A percentile compares a stretch with the other conserved stretches of the same genome.
phyloP scores from a whole-genome alignment of 2,797 vertebrate genomes.

The Cossypha niveicapilla region DNA sequence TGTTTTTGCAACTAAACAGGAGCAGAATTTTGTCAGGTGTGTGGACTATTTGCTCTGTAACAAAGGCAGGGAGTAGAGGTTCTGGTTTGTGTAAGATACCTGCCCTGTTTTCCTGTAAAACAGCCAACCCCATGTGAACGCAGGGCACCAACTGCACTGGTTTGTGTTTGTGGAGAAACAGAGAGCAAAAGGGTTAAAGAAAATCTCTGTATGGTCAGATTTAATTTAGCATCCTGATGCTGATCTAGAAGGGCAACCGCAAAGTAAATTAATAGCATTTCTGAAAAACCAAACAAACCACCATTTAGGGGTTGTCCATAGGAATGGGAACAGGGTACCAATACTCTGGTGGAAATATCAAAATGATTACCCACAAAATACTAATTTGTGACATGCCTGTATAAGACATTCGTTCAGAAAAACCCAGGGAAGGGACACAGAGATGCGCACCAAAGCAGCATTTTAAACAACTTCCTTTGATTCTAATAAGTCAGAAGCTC shows the following conservation, averaged over 20 bases:
- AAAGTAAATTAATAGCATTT: neutral
- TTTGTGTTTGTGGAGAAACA: neutral
- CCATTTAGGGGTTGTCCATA: neutral
- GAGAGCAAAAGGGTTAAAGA: neutral
- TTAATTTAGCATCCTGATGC: neutral
- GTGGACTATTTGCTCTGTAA: neutral
- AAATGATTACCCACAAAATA: neutral
- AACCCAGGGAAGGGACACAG: neutral
- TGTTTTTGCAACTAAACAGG: neutral
- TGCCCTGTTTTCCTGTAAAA: neutral
- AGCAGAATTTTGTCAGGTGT: rapidly evolving
- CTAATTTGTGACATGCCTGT: neutral
- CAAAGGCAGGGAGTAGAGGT: neutral
- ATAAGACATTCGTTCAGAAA: neutral
- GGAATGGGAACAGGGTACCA: neutral
- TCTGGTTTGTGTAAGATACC: neutral
- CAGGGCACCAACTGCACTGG: neutral
- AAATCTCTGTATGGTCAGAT: neutral
- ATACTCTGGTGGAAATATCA: neutral
- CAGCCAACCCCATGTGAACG: rapidly evolving
- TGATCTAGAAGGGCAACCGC: neutral
- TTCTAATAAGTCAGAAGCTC: neutral
- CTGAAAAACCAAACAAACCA: neutral
- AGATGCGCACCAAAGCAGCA: neutral
- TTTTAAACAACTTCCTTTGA: neutral